Base-by-base conservation (phyloP, 2,888 invertebrate genomes). In the Lydus trimaculatus region DNA sequence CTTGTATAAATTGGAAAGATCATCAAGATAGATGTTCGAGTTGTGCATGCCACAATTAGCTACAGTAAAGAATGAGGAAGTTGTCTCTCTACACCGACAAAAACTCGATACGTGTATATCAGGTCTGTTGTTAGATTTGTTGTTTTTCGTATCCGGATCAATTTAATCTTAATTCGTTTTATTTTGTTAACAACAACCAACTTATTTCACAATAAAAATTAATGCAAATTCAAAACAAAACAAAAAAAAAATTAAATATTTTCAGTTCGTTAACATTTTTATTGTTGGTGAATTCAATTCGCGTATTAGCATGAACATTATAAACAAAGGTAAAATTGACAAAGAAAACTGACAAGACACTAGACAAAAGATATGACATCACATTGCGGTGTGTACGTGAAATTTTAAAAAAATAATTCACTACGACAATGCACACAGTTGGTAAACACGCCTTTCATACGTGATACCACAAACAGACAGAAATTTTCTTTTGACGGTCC, bases 241-340 rank as follows among this genome's bases (percentile, higher is more conserved):
- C n/a, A n/a, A n/a, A n/a, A n/a, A n/a, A n/a, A n/a, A n/a, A n/a
- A n/a, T n/a, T n/a, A 20, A 48, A 20, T 11, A 36, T 48, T 48
- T 48, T 11, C 11, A 48, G 3, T 11, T 48, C 48, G 48, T 23
- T 48, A 48, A 48, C 20, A 48, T 48, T 48, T 20, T 20, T 48
- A 48, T 17, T 8, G 48, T 48, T 48, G 20, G 23, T 48, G 48
- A 6, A 48, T 48, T 48, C 48, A 48, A 48, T 48, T 48, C 48
- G 48, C 48, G 28, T 48, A 66, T 66, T 58, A 63, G 58, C 66
- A 66, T 66, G 56, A 63, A 58, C 39, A 39, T 17, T 63, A 66
- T 63, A 60, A 67, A 67, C 67, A 67, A 63, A 67, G 67, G 63
- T 48, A 33, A 67, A 67, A 48, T 63, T 63, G 67, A 58, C 63